A percentile compares a stretch with the other conserved stretches of the same genome.
phyloP scores from a whole-genome alignment of 2,797 vertebrate genomes.

The Coregonus ussuriensis region DNA sequence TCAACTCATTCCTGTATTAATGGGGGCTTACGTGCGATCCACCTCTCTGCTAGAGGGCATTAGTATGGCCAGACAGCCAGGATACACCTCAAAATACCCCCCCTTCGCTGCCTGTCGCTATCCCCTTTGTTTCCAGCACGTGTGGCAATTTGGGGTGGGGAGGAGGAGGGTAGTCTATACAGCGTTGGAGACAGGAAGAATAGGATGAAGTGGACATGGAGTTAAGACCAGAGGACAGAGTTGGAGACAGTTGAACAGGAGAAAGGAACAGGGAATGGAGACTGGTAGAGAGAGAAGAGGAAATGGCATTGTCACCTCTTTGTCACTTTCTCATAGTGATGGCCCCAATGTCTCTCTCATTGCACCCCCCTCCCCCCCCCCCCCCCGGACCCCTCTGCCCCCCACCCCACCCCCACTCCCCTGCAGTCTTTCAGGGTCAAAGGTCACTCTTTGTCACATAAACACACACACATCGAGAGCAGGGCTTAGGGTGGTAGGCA shows the following conservation, averaged over 20 bases:
- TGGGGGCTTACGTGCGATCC: constrained; percentile 79
- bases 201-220: background rate
- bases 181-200: background rate
- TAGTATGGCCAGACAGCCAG: constrained; percentile 71
- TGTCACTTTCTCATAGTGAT: background rate
- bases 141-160: constrained; percentile 24
- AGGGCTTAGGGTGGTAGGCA: background rate
- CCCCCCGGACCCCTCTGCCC: too few species aligned
- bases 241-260: background rate
- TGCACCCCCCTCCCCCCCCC: too few species aligned
- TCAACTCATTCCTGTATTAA: constrained; percentile 83
- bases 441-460: constrained; percentile 3
- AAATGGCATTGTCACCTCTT: background rate
- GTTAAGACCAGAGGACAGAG: background rate
- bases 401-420: background rate
- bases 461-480: constrained; percentile 14
- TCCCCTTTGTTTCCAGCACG: constrained; percentile 36
- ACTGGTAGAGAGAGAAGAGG: background rate
- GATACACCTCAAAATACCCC: constrained; percentile 76
- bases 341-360: background rate
- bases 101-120: constrained; percentile 10
- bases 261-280: background rate
- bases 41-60: constrained; percentile 73
- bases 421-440: too few species aligned
- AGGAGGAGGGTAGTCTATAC: constrained; percentile 9